Evolutionary conservation across 2,113 vertebrate species (phyloP), one percentile per base, ranked within the genome.

Genomic region (Gallinago jamesoni): DNA sequence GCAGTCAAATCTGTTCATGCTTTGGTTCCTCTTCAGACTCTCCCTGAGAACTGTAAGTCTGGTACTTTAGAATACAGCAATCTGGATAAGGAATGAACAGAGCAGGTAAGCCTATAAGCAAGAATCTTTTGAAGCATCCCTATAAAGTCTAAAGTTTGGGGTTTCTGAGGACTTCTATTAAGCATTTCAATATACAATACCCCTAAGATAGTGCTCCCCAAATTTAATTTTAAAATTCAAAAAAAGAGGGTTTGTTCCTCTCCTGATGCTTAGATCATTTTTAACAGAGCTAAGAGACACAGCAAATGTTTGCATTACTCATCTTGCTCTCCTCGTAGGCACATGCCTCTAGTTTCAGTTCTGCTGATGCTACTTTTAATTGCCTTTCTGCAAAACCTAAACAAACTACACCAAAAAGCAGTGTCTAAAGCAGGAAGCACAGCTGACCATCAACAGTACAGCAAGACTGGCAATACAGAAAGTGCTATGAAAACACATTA

Each of bases 261-360:
- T 92, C 16, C 56, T 78, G 35, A 90, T 63, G 31, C 81, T 90
- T 52, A 81, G 56, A 50, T 67, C 19, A 64, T 67, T 84, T 89
- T 70, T 68, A 92, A 67, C n/a, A 92, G 57, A 93, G 33, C 39
- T 57, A 60, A 79, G 56, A 89, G 77, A 64, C 68, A 77, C 30
- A 50, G 62, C 72, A 92, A 87, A 79, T 57, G 68, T 79, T 79
- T 87, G 89, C 81, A 90, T 92, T 78, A 89, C 69, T 93, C 66
- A 92, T 86, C 85, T 78, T 1, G 0, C 52, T 89, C 80, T 80
- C 68, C 82, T 72, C 78, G 74, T 60, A 30, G 74, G 70, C 69
- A 87, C 10, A n/a, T 37, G 37, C 10, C 39, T 78, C 33, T 2
- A 84, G 92, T 96, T 97, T 97, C 96, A 94, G 80, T 96, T 97